Base-by-base conservation (phyloP, 2,888 invertebrate genomes). In the Melanostoma scalare region DNA sequence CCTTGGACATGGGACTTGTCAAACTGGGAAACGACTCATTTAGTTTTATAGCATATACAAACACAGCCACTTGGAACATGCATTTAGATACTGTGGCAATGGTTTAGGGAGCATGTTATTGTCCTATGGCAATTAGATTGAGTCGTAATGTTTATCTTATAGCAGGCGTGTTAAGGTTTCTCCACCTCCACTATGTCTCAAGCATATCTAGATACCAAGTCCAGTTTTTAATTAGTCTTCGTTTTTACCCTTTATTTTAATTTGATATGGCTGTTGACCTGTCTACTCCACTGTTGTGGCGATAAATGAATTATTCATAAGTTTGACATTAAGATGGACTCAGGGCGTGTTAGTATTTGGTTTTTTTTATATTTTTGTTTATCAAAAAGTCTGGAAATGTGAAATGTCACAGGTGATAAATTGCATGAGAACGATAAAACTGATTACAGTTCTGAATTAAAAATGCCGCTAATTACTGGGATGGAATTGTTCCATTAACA, bases 11-110 rank as follows among this genome's bases (percentile, higher is more conserved):
- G 40, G 40, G 58, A 60, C n/a, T 60, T 71, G 65, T 78, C 78
- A 67, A 71, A 72, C 56, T 78, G 78, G 78, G 58, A 65, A 67
- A 78, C 78, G 78, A 78, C 72, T 78, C 78, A 78, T 78, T 78
- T 78, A 78, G 68, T 78, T 78, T 78, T 78, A 78, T 72, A 67
- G 52, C 46, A 20, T 20, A 56, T 58, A 60, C 78, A 71, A 78
- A 65, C 78, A 67, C 67, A 53, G 72, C 72, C 78, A 78, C 78
- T 78, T 78, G 71, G 72, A 63, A 72, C 78, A 72, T 52, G 46
- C 72, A 78, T 78, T 78, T 78, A 78, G 78, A 78, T 78, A 78
- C 65, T 20, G 20, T 36, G 71, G 48, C n/a, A 52, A 58, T 52
- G 44, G 44, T 40, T 63, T 48, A 42, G 56, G 63, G 42, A 9